A percentile compares a stretch with the other conserved stretches of the same genome.
phyloP scores from a whole-genome alignment of 2,797 vertebrate species.

The Mus minutoides region DNA sequence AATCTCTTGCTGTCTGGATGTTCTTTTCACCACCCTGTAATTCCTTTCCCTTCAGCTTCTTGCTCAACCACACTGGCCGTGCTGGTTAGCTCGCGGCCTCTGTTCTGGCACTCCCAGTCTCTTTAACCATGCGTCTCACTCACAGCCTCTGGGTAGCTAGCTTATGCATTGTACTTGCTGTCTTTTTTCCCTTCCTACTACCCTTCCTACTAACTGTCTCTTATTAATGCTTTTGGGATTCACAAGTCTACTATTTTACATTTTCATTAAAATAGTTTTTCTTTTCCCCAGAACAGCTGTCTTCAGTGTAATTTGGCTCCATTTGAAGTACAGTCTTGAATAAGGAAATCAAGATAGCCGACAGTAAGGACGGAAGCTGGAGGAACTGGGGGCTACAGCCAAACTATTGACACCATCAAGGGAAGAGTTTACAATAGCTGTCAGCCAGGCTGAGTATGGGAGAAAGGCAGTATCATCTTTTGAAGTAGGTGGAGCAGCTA shows the following conservation, averaged over 20 bases:
- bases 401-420: background rate
- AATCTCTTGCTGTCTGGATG: background rate
- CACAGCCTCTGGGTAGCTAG: background rate
- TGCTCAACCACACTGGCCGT: background rate
- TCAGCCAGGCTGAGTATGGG: background rate
- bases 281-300: background rate
- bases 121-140: background rate
- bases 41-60: background rate
- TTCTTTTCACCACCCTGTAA: background rate
- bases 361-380: background rate
- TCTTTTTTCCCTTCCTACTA: background rate
- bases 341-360: background rate
- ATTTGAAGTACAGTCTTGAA: background rate
- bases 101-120: background rate
- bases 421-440: background rate
- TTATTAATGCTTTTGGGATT: constrained; percentile 1
- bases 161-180: background rate
- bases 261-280: background rate
- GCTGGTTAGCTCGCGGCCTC: background rate
- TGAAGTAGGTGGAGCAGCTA: background rate
- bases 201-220: constrained; percentile 11
- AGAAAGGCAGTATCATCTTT: background rate
- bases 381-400: constrained; percentile 14
- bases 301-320: background rate
- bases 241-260: background rate